These are phyloP conservation scores for Aurelia sp. DNA, from an alignment of 30 jellyfish, hydroid and myxozoan species.

Conservation along the genomic window DNA sequence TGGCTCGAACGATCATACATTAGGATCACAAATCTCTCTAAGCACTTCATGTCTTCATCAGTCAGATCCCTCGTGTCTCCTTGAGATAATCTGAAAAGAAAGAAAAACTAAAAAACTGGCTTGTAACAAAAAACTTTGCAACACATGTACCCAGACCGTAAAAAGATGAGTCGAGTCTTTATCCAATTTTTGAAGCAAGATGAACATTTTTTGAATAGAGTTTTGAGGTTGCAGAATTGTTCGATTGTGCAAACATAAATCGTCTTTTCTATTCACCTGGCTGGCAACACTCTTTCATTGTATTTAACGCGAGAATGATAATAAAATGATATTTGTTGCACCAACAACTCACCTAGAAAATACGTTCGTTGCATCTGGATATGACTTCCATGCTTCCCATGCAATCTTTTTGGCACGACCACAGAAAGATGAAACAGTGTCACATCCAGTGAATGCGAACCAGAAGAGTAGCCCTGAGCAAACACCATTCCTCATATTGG, in stretches of 20 bases:
- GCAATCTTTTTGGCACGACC: slow-evolving; percentile 32
- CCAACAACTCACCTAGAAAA: slow-evolving; percentile 13
- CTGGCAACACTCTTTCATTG: background rate
- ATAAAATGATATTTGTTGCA: background rate
- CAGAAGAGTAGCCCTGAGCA: slow-evolving; percentile 30
- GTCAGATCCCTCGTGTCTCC: slow-evolving; percentile 9
- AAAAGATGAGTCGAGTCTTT: too few relatives aligned
- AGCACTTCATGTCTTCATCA: slow-evolving; percentile 5
- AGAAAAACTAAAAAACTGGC: too few relatives aligned
- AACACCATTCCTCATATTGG: background rate
- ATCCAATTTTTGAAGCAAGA: too few relatives aligned
- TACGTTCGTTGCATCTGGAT: slow-evolving; percentile 31
- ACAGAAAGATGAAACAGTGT: slow-evolving; percentile 37
- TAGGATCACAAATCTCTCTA: slow-evolving; percentile 46
- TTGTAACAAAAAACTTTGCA: too few relatives aligned
- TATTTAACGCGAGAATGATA: background rate
- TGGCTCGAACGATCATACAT: slow-evolving; percentile 48
- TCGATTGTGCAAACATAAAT: background rate
- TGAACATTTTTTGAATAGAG: background rate
- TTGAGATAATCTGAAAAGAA: slow-evolving; percentile 23
- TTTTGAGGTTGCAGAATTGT: background rate
- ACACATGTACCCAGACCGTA: too few relatives aligned
- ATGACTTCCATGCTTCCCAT: slow-evolving; percentile 37
- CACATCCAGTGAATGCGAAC: slow-evolving; percentile 54
- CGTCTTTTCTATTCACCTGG: background rate